Conservation (phyloP, 2,888 invertebrate species). For the Electrophaes corylata region DNA sequence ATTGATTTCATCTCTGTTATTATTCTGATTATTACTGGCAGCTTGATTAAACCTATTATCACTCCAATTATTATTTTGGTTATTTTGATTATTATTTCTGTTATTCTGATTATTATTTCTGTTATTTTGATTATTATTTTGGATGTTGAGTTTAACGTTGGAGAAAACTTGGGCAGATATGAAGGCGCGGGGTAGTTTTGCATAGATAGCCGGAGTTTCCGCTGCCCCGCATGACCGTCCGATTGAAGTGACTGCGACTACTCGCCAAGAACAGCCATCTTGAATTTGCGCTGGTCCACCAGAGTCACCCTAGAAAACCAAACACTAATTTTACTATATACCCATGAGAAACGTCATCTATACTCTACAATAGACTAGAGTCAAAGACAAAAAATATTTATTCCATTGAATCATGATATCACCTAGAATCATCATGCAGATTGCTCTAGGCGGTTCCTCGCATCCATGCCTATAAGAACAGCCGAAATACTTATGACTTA, state of each 20-base stretch:
- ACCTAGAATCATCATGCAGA: no score
- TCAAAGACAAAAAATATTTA: no score
- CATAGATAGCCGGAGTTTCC: slow-evolving; percentile 71
- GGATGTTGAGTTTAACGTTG: slow-evolving; percentile 26
- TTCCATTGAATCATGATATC: no score
- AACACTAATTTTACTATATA: neutral
- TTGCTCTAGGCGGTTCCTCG: no score
- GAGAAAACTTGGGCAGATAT: slow-evolving; percentile 49
- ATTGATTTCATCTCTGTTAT: slow-evolving; percentile 2
- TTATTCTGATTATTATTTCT: slow-evolving; percentile 11
- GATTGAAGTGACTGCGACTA: slow-evolving; percentile 71
- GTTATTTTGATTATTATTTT: slow-evolving; percentile 21
- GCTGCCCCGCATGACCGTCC: slow-evolving; percentile 72
- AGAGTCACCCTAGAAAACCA: slow-evolving; percentile 70
- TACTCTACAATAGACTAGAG: no score
- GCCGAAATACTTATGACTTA: no score
- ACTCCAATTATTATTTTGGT: slow-evolving; percentile 18
- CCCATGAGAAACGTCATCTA: no score
- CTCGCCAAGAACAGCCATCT: slow-evolving; percentile 72
- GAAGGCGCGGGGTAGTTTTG: slow-evolving; percentile 52
- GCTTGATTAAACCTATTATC: slow-evolving; percentile 12
- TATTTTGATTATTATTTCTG: slow-evolving; percentile 7
- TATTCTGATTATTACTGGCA: neutral
- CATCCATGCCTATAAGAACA: no score
- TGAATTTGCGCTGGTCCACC: slow-evolving; percentile 74